Evolutionary conservation across 2,888 invertebrate species (phyloP), one percentile per base, ranked within the genome.

Genomic region (Aspidiotus destructor): DNA sequence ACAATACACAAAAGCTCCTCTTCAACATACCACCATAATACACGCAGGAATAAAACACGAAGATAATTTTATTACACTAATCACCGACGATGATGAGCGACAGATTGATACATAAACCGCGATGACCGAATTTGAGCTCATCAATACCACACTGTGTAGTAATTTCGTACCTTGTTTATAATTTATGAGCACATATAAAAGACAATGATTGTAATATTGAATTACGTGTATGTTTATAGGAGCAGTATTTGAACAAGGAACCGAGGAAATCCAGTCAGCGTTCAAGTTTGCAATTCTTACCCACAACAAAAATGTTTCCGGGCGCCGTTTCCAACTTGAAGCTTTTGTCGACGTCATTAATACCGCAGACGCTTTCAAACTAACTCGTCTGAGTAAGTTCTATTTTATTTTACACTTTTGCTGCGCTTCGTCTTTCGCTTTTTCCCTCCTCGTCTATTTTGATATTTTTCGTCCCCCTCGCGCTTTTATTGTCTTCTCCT

Each of bases 281-380:
- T 93, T 93, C 79, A 91, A 88, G 76, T 91, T 88, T 77, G 92
- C 92, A 8, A 86, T 92, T 86, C 83, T 86, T 62, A 86, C 86
- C 74, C 91, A 92, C 78, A 91, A 91, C 77, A 86, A 90, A 76
- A 92, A 92, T 76, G 85, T 89, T 71, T 86, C 86, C 70, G 84
- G 85, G 48, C 81, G 86, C 68, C 83, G 89, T 57, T 87, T 92
- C 76, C 92, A 93, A 77, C 81, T 93, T 65, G 89, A 90, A 77
- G 91, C 91, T 9, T 92, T 87, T 76, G 91, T 92, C 61, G 92
- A 93, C 77, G 88, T 93, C 75, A 92, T 94, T 78, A 89, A 92
- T 78, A 92, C 92, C 11, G 92, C 92, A 28, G 93, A 94, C 77
- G 92, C 92, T 71, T 94, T 92, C 81, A 93, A 93, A 78, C 82